Base-by-base conservation (phyloP, 2,888 invertebrate genomes). In the Pilophorus perplexus region DNA sequence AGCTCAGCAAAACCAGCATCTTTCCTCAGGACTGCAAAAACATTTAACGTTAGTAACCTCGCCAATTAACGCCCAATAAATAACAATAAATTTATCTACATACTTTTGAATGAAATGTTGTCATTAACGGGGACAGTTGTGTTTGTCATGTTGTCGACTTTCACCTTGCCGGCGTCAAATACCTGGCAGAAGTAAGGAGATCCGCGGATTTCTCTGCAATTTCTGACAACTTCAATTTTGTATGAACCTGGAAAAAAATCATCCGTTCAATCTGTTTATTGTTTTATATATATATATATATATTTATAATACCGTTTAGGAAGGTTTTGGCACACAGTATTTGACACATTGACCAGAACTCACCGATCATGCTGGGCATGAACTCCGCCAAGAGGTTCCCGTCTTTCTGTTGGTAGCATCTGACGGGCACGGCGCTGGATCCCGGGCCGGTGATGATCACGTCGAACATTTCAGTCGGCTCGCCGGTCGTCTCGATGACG, bases 351-450 rank as follows among this genome's bases (percentile, higher is more conserved):
- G n/a, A n/a, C n/a, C n/a, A n/a, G n/a, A 2, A n/a, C 62, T 46
- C 22, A 62, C 62, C 80, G 22, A 89, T 84, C 74, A 87, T 87
- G 67, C 87, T 86, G 27, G 91, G 87, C 14, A 88, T 89, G 78
- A 90, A 99, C 78, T 99, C 98, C 0, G 97, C 97, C 76, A 94
- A 87, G 65, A 96, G 81, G 74, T 94, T 88, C 1, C 97, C 97
- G 69, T 96, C 94, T 75, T 96, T 92, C 69, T 97, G 97, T 76
- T 94, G 94, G 77, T 95, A 95, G 75, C 98, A 96, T 67, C 94
- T 78, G 0, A 97, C 93, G 0, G 93, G 92, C 42, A 95, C 81
- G 0, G 91, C 90, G 70, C 86, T 82, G 0, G 89, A 85, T 5
- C 87, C 86, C 0, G 89, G 89, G 0, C 90, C 90, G 0, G 90